Conservation (phyloP, 2,888 invertebrate species). For the Andrena bucephala region DNA sequence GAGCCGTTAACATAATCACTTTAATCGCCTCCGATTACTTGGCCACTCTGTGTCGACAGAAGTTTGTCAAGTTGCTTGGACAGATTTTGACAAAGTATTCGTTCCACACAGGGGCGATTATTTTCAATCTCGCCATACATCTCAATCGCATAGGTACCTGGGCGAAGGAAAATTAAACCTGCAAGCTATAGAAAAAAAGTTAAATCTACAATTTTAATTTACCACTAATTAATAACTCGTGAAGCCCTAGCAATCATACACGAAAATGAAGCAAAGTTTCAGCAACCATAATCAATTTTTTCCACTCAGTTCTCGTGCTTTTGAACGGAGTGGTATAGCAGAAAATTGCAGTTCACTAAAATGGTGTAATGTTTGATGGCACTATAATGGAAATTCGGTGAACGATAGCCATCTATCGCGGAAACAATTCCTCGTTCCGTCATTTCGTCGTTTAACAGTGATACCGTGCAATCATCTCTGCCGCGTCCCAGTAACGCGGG, state of each 20-base stretch:
- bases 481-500: neutral
- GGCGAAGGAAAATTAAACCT: too few relatives aligned
- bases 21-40: conserved; percentile 31
- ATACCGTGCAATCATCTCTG: neutral
- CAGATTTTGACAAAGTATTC: neutral
- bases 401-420: too few relatives aligned
- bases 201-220: neutral
- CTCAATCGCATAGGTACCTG: too few relatives aligned
- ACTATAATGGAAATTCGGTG: too few relatives aligned
- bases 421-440: too few relatives aligned
- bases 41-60: neutral
- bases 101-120: neutral
- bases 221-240: neutral
- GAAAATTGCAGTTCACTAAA: too few relatives aligned
- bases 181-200: too few relatives aligned
- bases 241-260: neutral
- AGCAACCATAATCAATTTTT: too few relatives aligned
- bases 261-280: neutral
- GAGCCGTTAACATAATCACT: conserved; percentile 21
- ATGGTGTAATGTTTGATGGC: too few relatives aligned
- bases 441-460: too few relatives aligned
- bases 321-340: too few relatives aligned
- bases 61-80: neutral
- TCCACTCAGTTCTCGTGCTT: too few relatives aligned
- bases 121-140: neutral